A percentile compares a stretch with the other conserved stretches of the same genome.
Evolutionary conservation across 2,797 vertebrate species (phyloP).

Genomic region (Hephaestus fuliginosus): DNA sequence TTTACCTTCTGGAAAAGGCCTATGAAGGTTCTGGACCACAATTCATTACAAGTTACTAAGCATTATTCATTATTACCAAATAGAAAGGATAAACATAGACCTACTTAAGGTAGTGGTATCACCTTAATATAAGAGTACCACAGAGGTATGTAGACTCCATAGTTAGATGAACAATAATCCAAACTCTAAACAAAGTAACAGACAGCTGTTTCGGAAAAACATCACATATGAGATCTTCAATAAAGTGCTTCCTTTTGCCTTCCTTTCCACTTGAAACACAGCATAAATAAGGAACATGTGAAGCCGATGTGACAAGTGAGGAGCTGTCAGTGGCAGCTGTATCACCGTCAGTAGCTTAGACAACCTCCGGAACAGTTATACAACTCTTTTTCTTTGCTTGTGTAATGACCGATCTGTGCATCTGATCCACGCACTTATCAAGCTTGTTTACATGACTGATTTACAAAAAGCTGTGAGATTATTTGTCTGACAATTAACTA

Average conservation of each 20-base stretch:
- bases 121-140: not conserved
- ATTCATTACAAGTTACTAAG: not conserved
- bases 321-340: slow-evolving; percentile 78
- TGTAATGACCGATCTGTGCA: not conserved
- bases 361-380: not conserved
- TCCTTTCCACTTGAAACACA: not conserved
- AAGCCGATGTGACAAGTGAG: slow-evolving; percentile 15
- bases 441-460: not conserved
- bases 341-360: not conserved
- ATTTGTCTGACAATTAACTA: not conserved
- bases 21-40: not conserved
- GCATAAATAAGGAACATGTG: not conserved
- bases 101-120: not conserved
- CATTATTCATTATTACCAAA: not conserved
- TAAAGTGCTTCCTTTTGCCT: not conserved
- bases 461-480: not conserved
- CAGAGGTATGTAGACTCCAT: not conserved
- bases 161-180: not conserved
- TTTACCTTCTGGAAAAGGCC: not conserved
- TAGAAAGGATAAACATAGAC: not conserved
- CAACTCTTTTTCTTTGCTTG: not conserved
- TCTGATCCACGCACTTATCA: too few relatives aligned
- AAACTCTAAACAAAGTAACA: not conserved
- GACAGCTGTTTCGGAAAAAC: not conserved
- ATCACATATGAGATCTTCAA: not conserved